These are phyloP conservation scores for Odocoileus hemionus DNA, from an alignment of 2,113 vertebrate genomes.

Conservation along the genomic window DNA sequence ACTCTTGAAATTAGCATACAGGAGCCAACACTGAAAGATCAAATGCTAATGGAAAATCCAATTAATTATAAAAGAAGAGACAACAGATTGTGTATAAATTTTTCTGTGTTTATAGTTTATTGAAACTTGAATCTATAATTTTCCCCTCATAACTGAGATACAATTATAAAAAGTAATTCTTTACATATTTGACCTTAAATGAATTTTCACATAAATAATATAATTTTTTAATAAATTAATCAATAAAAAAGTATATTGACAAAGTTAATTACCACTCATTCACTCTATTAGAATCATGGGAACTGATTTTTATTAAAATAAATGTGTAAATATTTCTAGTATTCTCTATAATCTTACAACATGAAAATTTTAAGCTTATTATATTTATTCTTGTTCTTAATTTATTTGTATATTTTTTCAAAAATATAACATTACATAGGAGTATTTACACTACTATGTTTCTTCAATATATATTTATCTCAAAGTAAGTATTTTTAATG, in stretches of 20 bases:
- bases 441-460: background rate
- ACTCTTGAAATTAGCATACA: background rate
- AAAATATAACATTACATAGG: background rate
- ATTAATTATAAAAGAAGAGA: background rate
- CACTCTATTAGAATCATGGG: background rate
- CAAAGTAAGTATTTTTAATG: background rate
- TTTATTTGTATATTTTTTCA: background rate
- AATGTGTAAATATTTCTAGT: background rate
- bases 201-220: background rate
- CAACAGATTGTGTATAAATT: background rate
- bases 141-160: background rate
- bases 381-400: background rate
- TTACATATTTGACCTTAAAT: background rate
- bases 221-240: background rate
- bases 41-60: background rate
- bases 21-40: background rate
- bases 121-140: background rate
- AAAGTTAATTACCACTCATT: background rate
- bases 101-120: background rate
- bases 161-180: background rate
- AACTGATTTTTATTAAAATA: background rate
- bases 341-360: background rate
- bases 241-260: background rate
- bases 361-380: background rate
- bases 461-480: background rate